These are phyloP conservation scores for Lycodopsis pacificus DNA, from an alignment of 2,797 vertebrate species.

Conservation along the genomic window DNA sequence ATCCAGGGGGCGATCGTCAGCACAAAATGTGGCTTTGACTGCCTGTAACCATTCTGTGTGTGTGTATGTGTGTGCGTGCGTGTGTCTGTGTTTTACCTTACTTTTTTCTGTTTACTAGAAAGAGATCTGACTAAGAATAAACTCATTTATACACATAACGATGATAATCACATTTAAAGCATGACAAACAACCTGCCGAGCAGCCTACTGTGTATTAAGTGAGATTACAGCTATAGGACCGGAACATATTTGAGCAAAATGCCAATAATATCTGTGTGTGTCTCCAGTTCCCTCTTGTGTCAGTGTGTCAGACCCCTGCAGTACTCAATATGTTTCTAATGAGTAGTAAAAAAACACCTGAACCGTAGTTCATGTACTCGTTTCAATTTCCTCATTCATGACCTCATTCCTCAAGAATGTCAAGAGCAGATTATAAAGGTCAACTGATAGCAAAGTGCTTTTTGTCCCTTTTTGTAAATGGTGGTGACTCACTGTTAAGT, in stretches of 20 bases:
- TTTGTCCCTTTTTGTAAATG: conserved; percentile 24
- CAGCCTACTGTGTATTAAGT: conserved; percentile 26
- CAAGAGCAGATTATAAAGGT: conserved; percentile 33
- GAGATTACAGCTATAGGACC: conserved; percentile 21
- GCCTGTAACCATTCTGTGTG: conserved; percentile 51
- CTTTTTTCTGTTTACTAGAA: conserved; percentile 9
- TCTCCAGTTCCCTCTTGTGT: conserved; percentile 5
- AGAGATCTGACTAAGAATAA: conserved; percentile 26
- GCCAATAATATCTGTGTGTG: conserved; percentile 3
- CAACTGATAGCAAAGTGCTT: conserved; percentile 34
- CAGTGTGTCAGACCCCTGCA: conserved; percentile 6
- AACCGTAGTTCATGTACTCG: background rate
- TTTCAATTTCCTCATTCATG: conserved; percentile 29
- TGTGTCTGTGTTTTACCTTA: conserved; percentile 22
- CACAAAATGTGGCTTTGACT: conserved; percentile 81
- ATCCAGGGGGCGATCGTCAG: conserved; percentile 83
- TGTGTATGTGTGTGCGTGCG: conserved; percentile 3
- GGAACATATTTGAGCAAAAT: conserved; percentile 9
- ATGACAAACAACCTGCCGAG: conserved; percentile 13
- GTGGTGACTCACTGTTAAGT: conserved; percentile 53
- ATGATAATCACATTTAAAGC: conserved; percentile 14
- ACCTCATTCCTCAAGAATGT: conserved; percentile 43
- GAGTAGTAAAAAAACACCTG: conserved; percentile 20
- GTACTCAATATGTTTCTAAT: conserved; percentile 2
- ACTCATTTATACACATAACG: background rate